Evolutionary conservation across 2,888 invertebrate species (phyloP).

Genomic region (Synanthedon andrenaeformis): DNA sequence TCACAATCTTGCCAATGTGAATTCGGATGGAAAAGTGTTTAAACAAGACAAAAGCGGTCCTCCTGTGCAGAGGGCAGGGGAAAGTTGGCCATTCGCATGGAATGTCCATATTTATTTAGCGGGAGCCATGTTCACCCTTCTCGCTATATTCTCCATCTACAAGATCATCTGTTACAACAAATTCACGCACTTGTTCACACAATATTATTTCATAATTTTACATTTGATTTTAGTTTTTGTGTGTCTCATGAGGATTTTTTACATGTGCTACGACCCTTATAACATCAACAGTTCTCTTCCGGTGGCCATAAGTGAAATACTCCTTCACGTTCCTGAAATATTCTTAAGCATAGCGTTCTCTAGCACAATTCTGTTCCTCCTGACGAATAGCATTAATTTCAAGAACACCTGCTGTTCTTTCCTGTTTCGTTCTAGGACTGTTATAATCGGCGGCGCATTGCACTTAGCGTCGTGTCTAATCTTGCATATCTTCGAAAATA

Average conservation of each 20-base stretch:
- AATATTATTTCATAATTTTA: slow-evolving; percentile 88
- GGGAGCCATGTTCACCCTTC: slow-evolving; percentile 84
- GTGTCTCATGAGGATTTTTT: slow-evolving; percentile 85
- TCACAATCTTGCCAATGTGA: slow-evolving; percentile 72
- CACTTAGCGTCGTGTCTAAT: slow-evolving; percentile 85
- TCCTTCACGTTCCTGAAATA: slow-evolving; percentile 88
- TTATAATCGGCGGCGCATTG: slow-evolving; percentile 81
- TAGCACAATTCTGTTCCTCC: slow-evolving; percentile 85
- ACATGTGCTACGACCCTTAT: slow-evolving; percentile 92
- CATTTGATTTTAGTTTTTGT: slow-evolving; percentile 86
- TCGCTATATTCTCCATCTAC: slow-evolving; percentile 87
- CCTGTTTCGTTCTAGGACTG: slow-evolving; percentile 81
- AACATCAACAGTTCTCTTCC: slow-evolving; percentile 87
- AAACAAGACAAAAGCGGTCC: slow-evolving; percentile 54
- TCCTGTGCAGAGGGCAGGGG: slow-evolving; percentile 59
- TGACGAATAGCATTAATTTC: slow-evolving; percentile 82
- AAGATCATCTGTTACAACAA: slow-evolving; percentile 89
- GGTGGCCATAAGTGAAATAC: slow-evolving; percentile 81
- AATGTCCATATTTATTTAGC: slow-evolving; percentile 91
- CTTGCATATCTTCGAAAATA: slow-evolving; percentile 82
- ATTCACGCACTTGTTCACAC: slow-evolving; percentile 86
- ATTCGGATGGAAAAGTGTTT: slow-evolving; percentile 60
- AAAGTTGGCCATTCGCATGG: slow-evolving; percentile 89
- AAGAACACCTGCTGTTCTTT: slow-evolving; percentile 77
- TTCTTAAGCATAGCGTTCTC: slow-evolving; percentile 91